These are phyloP conservation scores for Lates calcarifer DNA, from an alignment of 2,113 vertebrate genomes.

Conservation along the genomic window DNA sequence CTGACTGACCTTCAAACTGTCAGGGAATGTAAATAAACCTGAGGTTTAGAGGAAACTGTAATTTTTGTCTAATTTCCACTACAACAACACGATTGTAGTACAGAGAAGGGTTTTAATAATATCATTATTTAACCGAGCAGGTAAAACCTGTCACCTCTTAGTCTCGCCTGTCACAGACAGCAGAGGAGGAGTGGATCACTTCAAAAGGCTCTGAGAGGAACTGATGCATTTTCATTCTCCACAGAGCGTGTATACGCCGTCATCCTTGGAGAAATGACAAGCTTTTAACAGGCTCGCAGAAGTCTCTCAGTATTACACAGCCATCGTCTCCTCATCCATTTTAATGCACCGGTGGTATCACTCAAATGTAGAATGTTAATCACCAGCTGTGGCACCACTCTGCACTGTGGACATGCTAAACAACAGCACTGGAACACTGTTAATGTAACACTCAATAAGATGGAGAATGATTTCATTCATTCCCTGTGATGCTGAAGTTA, in stretches of 20 bases:
- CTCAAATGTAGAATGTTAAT: conserved; percentile 36
- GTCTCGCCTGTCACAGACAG: conserved; percentile 14
- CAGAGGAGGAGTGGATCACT: conserved; percentile 11
- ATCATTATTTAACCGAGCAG: conserved; percentile 16
- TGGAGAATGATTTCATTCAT: background rate
- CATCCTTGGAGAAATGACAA: conserved; percentile 56
- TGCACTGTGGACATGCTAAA: background rate
- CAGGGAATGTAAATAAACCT: background rate
- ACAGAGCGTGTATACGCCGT: conserved; percentile 10
- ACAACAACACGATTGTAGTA: background rate
- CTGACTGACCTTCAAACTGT: conserved; percentile 23
- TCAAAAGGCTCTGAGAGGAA: conserved; percentile 47
- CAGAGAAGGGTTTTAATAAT: background rate
- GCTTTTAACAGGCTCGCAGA: conserved; percentile 43
- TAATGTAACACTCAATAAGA: background rate
- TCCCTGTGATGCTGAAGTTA: background rate
- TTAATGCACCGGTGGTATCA: conserved; percentile 14
- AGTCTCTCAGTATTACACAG: conserved; percentile 28
- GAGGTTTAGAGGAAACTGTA: background rate
- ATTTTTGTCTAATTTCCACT: background rate
- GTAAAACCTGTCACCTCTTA: background rate
- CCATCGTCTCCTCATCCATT: conserved; percentile 49
- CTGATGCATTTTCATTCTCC: conserved; percentile 52
- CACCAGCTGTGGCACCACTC: conserved; percentile 17
- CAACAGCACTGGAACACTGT: background rate